Evolutionary conservation across 2,797 vertebrate genomes (phyloP), one percentile per base, ranked within the genome.

Genomic region (Leptodactylus fallax): DNA sequence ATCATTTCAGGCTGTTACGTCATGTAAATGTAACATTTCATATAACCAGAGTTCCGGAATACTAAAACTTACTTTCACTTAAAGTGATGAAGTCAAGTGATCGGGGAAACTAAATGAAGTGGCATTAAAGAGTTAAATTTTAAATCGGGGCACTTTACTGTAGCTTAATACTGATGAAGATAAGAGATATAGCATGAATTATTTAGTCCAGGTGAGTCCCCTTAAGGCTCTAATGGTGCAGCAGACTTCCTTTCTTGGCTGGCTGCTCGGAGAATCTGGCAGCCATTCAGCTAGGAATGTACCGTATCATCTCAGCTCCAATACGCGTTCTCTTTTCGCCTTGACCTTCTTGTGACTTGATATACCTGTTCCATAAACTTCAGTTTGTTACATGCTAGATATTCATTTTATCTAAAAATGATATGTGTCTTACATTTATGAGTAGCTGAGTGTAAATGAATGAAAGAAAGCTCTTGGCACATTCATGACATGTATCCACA

Each of bases 121-220:
- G 65, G 17, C 25, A 56, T 3, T 56, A 83, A n/a, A 83, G 51
- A 11, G 51, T 83, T 71, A 36, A 83, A 21, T 5, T 9, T n/a
- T 69, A 58, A 25, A 45, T 74, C 12, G 27, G 45, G 67, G 13
- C 67, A 84, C 53, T 83, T 72, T 56, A 60, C 82, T 74, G 67
- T 84, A 84, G 19, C 27, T 45, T 16, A 60, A 23, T 79, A 51
- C 60, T 69, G 47, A 67, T 69, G 81, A 53, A 65, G 61, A 69
- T 63, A 65, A 63, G 3, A 55, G 36, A 13, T 85, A 53, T 19
- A 65, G 27, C 49, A 49, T 78, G 72, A 85, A 85, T 65, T 65
- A 78, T 85, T 85, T 63, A 65, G 17, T 53, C 23, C 84, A 85
- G 84, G 84, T 85, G 84, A 67, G 58, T 79, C 60, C 74, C 76